phyloP scores from a whole-genome alignment of 2,113 vertebrate species.

The Genyomyrus donnyi region DNA sequence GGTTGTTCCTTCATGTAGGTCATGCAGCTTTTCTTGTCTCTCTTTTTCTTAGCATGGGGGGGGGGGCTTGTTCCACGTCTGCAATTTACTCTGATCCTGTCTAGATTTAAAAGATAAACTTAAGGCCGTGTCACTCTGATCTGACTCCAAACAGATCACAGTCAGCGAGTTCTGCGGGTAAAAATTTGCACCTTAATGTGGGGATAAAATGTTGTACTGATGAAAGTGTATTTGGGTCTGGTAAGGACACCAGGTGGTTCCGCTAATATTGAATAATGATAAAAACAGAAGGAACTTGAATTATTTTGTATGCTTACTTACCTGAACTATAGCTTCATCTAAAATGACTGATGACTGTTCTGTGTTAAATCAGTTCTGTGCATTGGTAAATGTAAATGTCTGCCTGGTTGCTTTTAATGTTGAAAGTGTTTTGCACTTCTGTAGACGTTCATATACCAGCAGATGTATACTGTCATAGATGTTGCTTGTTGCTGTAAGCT shows the following conservation, averaged over 20 bases:
- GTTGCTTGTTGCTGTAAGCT: too few relatives aligned
- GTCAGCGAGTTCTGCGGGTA: background rate
- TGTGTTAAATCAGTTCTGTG: background rate
- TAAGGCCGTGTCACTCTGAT: background rate
- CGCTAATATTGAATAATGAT: background rate
- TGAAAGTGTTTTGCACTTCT: background rate
- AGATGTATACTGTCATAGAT: background rate
- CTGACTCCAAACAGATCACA: background rate
- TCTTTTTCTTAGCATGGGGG: background rate
- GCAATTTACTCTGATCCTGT: background rate
- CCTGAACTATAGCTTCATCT: background rate
- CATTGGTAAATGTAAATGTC: conserved; percentile 8
- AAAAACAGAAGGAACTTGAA: background rate
- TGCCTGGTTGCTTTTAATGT: conserved; percentile 22
- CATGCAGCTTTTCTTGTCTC: background rate
- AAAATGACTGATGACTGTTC: background rate
- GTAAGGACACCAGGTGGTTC: background rate
- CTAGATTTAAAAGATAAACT: background rate
- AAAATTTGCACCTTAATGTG: background rate
- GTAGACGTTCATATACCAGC: background rate
- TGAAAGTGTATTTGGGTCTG: background rate
- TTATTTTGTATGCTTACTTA: background rate
- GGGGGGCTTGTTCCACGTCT: background rate
- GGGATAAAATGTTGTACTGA: background rate
- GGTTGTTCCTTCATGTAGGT: background rate